These are phyloP conservation scores for Asarcornis scutulata DNA, from an alignment of 2,113 vertebrate genomes.

Conservation along the genomic window DNA sequence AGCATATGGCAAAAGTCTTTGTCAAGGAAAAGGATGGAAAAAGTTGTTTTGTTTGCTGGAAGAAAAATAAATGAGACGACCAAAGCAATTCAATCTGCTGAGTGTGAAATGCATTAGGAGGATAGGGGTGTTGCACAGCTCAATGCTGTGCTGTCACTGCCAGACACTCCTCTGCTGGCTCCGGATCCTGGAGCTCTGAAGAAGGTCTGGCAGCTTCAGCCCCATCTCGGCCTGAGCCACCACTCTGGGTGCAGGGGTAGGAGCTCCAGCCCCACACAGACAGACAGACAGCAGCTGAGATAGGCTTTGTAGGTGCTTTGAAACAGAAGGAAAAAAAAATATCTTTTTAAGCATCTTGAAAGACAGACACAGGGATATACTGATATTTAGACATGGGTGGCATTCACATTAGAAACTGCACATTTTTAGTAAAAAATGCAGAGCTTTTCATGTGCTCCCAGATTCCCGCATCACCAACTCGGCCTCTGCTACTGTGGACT, in stretches of 20 bases:
- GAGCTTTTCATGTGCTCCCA: neutral
- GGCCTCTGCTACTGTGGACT: neutral
- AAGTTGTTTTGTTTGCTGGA: conserved; percentile 50
- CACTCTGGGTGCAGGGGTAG: neutral
- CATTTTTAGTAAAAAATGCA: neutral
- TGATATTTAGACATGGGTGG: neutral
- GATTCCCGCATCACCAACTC: neutral
- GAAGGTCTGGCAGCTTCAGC: conserved; percentile 5
- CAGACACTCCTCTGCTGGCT: conserved; percentile 53
- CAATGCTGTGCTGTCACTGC: conserved; percentile 25
- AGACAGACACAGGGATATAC: neutral
- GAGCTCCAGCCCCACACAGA: neutral
- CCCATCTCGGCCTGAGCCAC: neutral
- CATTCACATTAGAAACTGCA: neutral
- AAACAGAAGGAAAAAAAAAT: neutral
- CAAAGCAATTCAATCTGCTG: conserved; percentile 51
- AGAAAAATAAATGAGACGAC: conserved; percentile 53
- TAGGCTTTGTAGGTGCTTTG: neutral
- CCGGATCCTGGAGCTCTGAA: neutral
- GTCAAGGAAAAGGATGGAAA: conserved; percentile 16
- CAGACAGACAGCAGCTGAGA: neutral
- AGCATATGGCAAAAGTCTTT: conserved; percentile 65
- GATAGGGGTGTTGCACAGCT: conserved; percentile 35
- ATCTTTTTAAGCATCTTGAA: neutral
- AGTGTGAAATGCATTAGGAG: conserved; percentile 65